Base-by-base conservation (phyloP, 2,797 vertebrate genomes). In the Otolemur crassicaudatus region DNA sequence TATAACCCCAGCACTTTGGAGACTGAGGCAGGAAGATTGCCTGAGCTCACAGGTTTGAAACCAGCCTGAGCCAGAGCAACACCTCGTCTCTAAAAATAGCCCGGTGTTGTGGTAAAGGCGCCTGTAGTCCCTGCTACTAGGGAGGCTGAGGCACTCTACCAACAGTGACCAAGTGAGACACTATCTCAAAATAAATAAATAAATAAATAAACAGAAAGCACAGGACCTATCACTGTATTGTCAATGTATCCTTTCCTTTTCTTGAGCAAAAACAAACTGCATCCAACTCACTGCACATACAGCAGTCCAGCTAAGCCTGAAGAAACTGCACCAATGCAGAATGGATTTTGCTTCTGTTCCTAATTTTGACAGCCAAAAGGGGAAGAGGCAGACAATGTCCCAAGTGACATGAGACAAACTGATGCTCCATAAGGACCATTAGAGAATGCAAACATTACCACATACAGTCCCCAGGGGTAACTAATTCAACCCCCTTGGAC, bases 221-320 rank as follows among this genome's bases (percentile, higher is more conserved):
- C 4, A 37, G 69, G 22, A 73, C 9, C 88, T 87, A 53, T 87
- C 81, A 76, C 14, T 6, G 3, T 70, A 79, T 63, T 31, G 94
- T 37, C 29, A 86, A 61, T 19, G 53, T 4, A 75, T 79, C 34
- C 76, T 49, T 91, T 89, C 60, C 60, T 70, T 80, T 87, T 76
- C 93, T 75, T 27, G 31, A 90, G 58, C 70, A 94, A 94, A 95
- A 88, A 65, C 83, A 87, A 94, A 58, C 9, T 43, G 14, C 25
- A 34, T 80, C 86, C 25, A 69, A 85, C 63, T 56, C 29, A 94
- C 34, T 1, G 0, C 22, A 25, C 22, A 61, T 7, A 29, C 14
- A 27, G 60, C 61, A 87, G 58, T 77, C 19, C 88, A 77, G n/a
- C 77, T 95, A 87, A 88, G 31, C 67, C 49, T 31, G 19, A 49